Base-by-base conservation (phyloP, 1,140 invertebrate genomes). In the Halesus radiatus region DNA sequence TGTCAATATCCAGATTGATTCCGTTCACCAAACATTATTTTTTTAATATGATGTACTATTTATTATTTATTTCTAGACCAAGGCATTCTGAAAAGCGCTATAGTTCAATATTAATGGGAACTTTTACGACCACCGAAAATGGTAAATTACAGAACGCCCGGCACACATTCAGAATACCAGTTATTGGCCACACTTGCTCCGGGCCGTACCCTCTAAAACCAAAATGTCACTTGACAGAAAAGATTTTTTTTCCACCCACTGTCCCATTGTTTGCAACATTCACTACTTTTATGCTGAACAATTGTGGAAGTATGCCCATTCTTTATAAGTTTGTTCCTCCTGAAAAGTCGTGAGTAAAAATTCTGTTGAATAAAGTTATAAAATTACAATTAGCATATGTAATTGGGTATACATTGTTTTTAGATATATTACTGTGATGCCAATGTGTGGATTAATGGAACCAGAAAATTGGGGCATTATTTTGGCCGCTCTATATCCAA, bases 391-490 rank as follows among this genome's bases (percentile, higher is more conserved):
- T n/a, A n/a, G n/a, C n/a, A n/a, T n/a, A n/a, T n/a, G 16, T 66
- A 29, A 23, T 23, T 26, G 45, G 60, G 3, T 45, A 3, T 37
- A 68, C 37, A 45, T 76, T 80, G 54, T 80, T 76, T 84, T 18
- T 75, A 89, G 88, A 60, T 88, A 88, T 81, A 87, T 87, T 66
- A 85, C 85, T 0, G 80, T 87, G 13, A 77, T 89, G 84, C 88
- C 88, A 0, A 88, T 88, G 85, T 89, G 88, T 75, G 88, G 88
- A 18, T 85, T 88, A 13, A 86, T 89, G 5, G 85, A 83, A 76
- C 83, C 86, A n/a, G 84, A 86, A 15, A 86, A 86, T 16, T 89
- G 87, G 87, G 86, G 88, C 80, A 88, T 89, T 18, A 85, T 89
- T 75, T 84, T 87, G 0, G 88, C 88, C 1, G 87, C 88, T 10